Conservation (phyloP, 2,888 invertebrate species). For the Lymantria monacha region DNA sequence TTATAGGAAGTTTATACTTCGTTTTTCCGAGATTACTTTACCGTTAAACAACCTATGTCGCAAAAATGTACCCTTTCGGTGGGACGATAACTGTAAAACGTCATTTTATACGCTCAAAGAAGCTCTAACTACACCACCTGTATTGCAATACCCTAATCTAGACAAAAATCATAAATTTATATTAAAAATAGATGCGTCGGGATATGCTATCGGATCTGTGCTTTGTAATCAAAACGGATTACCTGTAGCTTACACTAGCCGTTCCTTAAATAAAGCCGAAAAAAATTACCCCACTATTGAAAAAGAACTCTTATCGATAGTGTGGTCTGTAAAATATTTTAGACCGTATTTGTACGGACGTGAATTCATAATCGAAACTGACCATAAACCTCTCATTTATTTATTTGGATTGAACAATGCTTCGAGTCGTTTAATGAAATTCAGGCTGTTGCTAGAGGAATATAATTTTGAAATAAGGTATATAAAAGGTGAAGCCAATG, state of each 20-base stretch:
- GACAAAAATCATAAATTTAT: neutral
- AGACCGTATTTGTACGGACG: neutral
- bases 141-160: neutral
- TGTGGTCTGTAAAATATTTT: neutral
- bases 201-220: neutral
- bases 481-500: neutral
- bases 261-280: constrained; percentile 10
- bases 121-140: neutral
- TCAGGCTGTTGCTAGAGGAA: neutral
- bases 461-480: neutral
- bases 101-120: neutral
- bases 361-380: neutral
- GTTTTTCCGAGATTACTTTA: neutral
- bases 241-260: constrained; percentile 3
- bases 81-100: neutral
- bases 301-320: neutral
- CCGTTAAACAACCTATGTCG: neutral
- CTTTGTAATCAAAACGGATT: neutral
- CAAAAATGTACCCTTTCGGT: neutral
- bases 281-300: constrained; percentile 3
- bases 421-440: neutral
- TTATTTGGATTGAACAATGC: neutral
- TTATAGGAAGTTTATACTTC: neutral
- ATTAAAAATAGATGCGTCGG: too few relatives aligned
- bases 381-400: neutral